Base-by-base conservation (phyloP, 2,797 vertebrate genomes). In the Adrianichthys oophorus region DNA sequence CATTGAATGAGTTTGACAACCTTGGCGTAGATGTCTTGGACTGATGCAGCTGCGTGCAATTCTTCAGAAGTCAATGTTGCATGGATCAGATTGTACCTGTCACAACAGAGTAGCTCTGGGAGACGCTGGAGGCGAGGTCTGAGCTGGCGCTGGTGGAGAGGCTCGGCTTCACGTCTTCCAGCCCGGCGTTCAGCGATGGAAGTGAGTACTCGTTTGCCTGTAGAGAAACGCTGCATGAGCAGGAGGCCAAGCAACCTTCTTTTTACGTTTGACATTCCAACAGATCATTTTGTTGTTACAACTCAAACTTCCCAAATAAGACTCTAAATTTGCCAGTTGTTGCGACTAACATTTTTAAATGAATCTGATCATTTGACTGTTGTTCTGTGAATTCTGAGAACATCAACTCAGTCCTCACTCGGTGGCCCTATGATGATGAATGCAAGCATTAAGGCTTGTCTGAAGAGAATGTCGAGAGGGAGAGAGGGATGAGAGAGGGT, bases 91-190 rank as follows among this genome's bases (percentile, higher is more conserved):
- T 86, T 94, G 94, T 98, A 99, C 97, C 97, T 92, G 92, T 92
- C 84, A 93, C 91, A 85, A 99, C 97, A 59, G 96, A 97, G 92
- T 99, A 99, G 88, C 94, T 96, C 93, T 99, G 97, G 91, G 97
- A 97, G 85, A 99, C 96, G 65, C 96, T 98, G 92, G 93, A 96
- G 84, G 95, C 95, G 90, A 98, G 93, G 88, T 99, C 97, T 18
- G 95, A 94, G 92, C 95, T 98, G 91, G 94, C 92, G 83, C 96
- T 96, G 86, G 91, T 93, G 89, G 97, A 95, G 87, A 99, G 93
- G 93, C 96, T 97, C 63, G 97, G 97, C 92, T 99, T 99, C 88
- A 98, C 97, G 90, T 99, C 98, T 90, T 99, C 97, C 87, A 97
- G 94, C 88, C 97, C 95, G 62, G 93, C 78, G 89, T 95, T 98